Evolutionary conservation across 92 coral and sea anemone genomes (phyloP), one percentile per base, ranked within the genome.

Genomic region (Siderastrea siderea): DNA sequence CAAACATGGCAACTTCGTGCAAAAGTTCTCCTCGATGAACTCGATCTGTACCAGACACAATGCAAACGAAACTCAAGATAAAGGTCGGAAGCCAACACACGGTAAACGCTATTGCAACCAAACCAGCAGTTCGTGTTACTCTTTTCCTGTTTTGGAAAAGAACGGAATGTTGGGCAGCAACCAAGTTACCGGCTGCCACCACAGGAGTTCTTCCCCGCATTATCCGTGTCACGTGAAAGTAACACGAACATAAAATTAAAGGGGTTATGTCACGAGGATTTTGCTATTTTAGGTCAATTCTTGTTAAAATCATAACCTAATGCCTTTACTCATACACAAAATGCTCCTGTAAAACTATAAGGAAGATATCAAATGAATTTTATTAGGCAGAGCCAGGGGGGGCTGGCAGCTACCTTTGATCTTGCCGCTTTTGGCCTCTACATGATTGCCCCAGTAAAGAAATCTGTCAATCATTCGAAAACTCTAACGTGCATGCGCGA

Each of bases 11-110:
- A 17, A 93, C 80, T 61, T 95, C 98, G 53, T 93, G 86, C 1
- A 91, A 43, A 52, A 84, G 73, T 5, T 91, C 76, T 38, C 90
- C 52, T 13, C 96, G 72, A 51, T 88, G 91, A 44, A 91, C 84
- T 5, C 16, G 16, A 4, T 77, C 83, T 1, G 92, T 83, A 1
- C 98, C 98, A 1, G 65, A 64, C 14, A 74, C 84, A 17, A 93
- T 15, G 15, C 95, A 91, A 77, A 83, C 65, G 43, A 75, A 19
- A 16, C 81, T 78, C 86, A 91, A 11, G 4, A 94, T 91, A 66
- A 94, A 88, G 48, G 91, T 91, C 1, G 96, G 96, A 13, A 89
- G 13, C 95, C 96, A 94, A 60, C 96, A 94, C 26, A 94, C 71
- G 3, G 76, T 38, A 47, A 94, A 94, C 13, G 75, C 19, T 49